phyloP scores from a whole-genome alignment of 2,797 vertebrate genomes.

The Rhyacichthys aspro region DNA sequence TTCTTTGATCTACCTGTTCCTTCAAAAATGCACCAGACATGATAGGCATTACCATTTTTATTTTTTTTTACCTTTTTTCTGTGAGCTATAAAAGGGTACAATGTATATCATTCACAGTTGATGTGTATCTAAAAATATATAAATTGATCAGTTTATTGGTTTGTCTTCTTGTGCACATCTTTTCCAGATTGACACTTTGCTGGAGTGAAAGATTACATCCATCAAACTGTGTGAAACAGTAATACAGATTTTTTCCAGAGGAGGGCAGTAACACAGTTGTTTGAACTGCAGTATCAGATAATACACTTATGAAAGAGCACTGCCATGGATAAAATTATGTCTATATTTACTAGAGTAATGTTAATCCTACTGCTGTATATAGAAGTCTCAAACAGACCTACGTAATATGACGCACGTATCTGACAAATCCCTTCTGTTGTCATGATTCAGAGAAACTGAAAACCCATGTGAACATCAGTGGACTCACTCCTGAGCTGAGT shows the following conservation, averaged over 20 bases:
- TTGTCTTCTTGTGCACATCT: too few relatives aligned
- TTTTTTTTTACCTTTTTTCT: too few relatives aligned
- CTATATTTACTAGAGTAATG: not conserved
- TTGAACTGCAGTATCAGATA: not conserved
- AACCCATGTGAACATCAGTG: not conserved
- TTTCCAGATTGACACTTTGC: too few relatives aligned
- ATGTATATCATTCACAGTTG: too few relatives aligned
- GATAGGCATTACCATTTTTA: too few relatives aligned
- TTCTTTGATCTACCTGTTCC: too few relatives aligned
- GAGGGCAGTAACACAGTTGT: slow-evolving; percentile 18
- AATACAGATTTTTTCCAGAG: slow-evolving; percentile 21
- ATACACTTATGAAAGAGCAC: not conserved
- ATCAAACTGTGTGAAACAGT: slow-evolving; percentile 4
- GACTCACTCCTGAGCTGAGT: slow-evolving; percentile 91
- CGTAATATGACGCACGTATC: not conserved
- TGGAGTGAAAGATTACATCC: not conserved
- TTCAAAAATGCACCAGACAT: too few relatives aligned
- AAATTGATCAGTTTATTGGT: too few relatives aligned
- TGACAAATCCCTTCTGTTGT: not conserved
- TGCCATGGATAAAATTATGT: not conserved
- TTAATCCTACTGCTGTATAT: not conserved
- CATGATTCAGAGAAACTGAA: not conserved
- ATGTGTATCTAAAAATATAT: too few relatives aligned
- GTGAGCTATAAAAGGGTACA: too few relatives aligned
- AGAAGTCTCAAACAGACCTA: not conserved